phyloP scores from a whole-genome alignment of 2,113 vertebrate genomes.

The Procavia capensis region DNA sequence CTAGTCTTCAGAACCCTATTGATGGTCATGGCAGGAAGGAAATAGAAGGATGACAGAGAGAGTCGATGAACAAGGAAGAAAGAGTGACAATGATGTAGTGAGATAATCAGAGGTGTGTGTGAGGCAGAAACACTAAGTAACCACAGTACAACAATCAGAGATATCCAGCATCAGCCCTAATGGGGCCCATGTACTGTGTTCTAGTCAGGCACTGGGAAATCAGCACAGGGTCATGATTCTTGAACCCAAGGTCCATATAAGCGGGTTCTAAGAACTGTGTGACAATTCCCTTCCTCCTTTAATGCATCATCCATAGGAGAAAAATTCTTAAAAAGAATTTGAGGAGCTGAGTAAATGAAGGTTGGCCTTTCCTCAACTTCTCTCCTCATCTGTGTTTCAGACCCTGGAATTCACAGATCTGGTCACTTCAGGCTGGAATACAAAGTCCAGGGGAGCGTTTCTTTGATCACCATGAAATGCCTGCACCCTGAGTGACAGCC shows the following conservation, averaged over 20 bases:
- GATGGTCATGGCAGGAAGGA: no score
- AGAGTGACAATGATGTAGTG: neutral
- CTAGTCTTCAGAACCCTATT: neutral
- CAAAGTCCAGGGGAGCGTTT: neutral
- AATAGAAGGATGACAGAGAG: neutral
- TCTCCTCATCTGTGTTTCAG: neutral
- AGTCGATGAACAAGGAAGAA: neutral
- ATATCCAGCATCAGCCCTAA: neutral
- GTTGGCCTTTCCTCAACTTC: neutral
- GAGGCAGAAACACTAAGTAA: neutral
- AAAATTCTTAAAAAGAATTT: neutral
- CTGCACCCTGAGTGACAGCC: no score
- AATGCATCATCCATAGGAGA: neutral
- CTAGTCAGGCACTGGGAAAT: neutral
- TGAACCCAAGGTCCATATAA: neutral
- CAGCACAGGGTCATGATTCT: neutral
- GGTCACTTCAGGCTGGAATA: neutral
- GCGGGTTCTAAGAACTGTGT: neutral
- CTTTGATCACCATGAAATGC: neutral
- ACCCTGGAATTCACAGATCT: neutral
- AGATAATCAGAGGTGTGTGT: neutral
- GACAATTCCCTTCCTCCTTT: neutral
- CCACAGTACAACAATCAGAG: no score
- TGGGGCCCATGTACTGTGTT: neutral
- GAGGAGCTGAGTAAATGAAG: no score